phyloP scores from a whole-genome alignment of 1,140 invertebrate species.

The Akabosia matsudoensis region DNA sequence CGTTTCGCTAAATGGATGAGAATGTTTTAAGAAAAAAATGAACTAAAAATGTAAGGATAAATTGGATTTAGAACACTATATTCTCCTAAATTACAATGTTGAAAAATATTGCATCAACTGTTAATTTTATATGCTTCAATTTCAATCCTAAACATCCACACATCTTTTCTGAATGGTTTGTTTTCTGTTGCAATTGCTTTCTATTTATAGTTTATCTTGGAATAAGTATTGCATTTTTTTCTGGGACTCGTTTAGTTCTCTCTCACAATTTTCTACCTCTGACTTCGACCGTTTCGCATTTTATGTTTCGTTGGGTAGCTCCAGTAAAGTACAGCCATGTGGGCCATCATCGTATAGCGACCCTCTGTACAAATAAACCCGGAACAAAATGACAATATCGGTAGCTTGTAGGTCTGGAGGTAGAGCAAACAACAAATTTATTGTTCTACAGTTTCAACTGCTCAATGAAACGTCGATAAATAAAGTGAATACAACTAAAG shows the following conservation, averaged over 20 bases:
- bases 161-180: neutral
- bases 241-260: neutral
- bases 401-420: neutral
- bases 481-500: too few relatives aligned
- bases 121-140: too few relatives aligned
- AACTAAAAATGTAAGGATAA: too few relatives aligned
- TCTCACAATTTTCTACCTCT: neutral
- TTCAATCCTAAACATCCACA: neutral
- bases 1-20: too few relatives aligned
- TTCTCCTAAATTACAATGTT: too few relatives aligned
- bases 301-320: neutral
- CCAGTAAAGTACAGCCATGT: neutral
- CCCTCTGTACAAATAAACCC: constrained; percentile 8
- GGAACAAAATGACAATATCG: neutral
- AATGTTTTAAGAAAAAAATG: too few relatives aligned
- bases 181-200: neutral
- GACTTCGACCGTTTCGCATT: neutral
- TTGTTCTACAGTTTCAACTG: neutral
- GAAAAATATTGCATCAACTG: too few relatives aligned
- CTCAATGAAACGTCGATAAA: too few relatives aligned
- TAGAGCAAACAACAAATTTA: neutral
- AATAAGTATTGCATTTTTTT: neutral
- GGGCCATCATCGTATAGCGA: neutral
- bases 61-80: too few relatives aligned
- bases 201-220: neutral